Percentiles rank a stretch among this genome's conserved stretches.
Conservation (phyloP, 2,797 vertebrate genomes). For the Lithobates pipiens region DNA sequence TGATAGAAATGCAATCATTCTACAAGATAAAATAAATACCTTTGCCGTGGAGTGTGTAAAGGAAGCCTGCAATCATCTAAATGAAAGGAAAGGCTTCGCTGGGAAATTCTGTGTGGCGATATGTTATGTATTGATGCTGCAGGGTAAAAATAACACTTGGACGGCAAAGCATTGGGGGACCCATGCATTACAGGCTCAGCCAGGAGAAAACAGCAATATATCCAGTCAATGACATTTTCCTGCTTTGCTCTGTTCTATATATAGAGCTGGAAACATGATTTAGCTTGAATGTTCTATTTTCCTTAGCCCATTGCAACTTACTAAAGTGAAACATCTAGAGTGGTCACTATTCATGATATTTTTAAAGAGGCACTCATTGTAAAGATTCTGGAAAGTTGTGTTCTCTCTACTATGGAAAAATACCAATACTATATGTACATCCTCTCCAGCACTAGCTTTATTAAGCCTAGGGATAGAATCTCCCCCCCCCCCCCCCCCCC, state of each 20-base stretch:
- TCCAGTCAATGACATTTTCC: slow-evolving; percentile 8
- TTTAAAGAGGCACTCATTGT: slow-evolving; percentile 8
- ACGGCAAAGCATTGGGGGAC: neutral
- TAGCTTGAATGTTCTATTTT: neutral
- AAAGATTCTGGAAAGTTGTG: no score
- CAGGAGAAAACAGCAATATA: slow-evolving; percentile 4
- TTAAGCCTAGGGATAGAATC: no score
- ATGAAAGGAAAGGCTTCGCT: neutral
- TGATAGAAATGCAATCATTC: slow-evolving; percentile 1
- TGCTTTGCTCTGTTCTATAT: slow-evolving; percentile 5
- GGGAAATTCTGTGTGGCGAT: neutral
- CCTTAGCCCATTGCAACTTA: slow-evolving; percentile 21
- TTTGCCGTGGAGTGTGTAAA: neutral
- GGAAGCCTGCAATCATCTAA: slow-evolving; percentile 19
- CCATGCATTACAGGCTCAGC: neutral
- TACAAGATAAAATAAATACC: neutral
- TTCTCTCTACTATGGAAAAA: no score
- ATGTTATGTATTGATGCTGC: slow-evolving; percentile 20
- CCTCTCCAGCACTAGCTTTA: no score
- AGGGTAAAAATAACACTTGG: slow-evolving; percentile 22
- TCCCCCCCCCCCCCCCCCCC: no score
- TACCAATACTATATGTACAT: no score
- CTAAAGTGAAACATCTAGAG: slow-evolving; percentile 7
- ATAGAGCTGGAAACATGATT: slow-evolving; percentile 9
- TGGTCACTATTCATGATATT: neutral